Evolutionary conservation across 2,797 vertebrate species (phyloP).

Genomic region (Tadarida brasiliensis): DNA sequence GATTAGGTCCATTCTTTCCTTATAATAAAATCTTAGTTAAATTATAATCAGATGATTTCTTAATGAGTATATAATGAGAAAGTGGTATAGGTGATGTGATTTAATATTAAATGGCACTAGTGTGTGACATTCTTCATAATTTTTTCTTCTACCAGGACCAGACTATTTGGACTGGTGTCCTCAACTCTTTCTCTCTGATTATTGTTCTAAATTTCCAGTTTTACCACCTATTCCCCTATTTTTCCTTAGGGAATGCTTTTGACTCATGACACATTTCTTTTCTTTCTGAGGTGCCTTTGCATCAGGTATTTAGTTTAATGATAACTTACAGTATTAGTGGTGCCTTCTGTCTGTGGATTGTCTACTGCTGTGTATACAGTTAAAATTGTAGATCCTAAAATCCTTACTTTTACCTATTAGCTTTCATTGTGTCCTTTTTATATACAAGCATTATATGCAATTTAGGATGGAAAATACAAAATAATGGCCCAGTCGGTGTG

Average conservation of each 20-base stretch:
- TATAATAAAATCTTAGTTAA: conserved; percentile 52
- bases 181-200: neutral
- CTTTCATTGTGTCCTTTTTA: conserved; percentile 34
- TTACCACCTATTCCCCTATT: neutral
- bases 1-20: conserved; percentile 24
- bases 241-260: conserved; percentile 60
- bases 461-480: neutral
- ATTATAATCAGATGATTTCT: conserved; percentile 27
- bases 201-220: conserved; percentile 38
- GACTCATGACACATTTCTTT: conserved; percentile 3
- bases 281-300: neutral
- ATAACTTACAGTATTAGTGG: neutral
- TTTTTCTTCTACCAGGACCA: conserved; percentile 1
- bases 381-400: conserved; percentile 32
- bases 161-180: neutral
- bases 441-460: neutral
- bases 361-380: neutral
- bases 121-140: neutral
- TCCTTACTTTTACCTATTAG: conserved; percentile 35
- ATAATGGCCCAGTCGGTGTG: too few species aligned
- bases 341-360: neutral
- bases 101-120: neutral
- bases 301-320: conserved; percentile 1
- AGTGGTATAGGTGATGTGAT: neutral
- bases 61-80: neutral